Percentiles rank a stretch among this genome's conserved stretches.
Conservation (phyloP, 2,797 vertebrate species). For the Schizothorax lantsangensis region DNA sequence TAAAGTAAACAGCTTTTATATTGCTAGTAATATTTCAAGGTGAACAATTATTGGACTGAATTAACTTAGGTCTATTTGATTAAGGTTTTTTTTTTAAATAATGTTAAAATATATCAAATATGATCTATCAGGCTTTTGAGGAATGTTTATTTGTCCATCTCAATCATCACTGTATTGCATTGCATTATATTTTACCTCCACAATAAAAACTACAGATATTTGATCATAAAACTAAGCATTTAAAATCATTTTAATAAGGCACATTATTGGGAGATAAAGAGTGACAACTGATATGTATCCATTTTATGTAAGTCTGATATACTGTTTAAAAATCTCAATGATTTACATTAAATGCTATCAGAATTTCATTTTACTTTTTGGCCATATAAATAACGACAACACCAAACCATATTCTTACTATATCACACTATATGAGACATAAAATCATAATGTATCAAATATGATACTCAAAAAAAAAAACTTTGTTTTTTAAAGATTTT, state of each 20-base stretch:
- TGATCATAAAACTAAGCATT: neutral
- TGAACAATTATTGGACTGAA: neutral
- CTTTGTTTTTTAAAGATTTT: neutral
- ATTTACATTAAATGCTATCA: neutral
- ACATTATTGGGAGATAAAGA: neutral
- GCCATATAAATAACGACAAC: neutral
- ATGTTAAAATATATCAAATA: neutral
- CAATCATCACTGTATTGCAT: neutral
- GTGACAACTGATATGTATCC: neutral
- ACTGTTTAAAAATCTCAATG: neutral
- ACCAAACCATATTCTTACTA: neutral
- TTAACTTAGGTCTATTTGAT: neutral
- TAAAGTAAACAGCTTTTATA: neutral
- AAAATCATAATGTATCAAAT: neutral
- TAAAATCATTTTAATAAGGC: neutral
- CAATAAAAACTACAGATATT: neutral
- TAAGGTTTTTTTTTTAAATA: neutral
- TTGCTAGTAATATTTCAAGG: neutral
- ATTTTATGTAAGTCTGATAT: neutral
- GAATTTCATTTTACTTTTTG: neutral
- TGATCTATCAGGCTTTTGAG: neutral
- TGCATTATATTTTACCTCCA: neutral
- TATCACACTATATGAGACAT: no score
- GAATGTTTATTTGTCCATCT: neutral
- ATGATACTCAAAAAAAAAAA: neutral